phyloP scores from a whole-genome alignment of 2,888 invertebrate genomes.

The Eutolmus rufibarbis region DNA sequence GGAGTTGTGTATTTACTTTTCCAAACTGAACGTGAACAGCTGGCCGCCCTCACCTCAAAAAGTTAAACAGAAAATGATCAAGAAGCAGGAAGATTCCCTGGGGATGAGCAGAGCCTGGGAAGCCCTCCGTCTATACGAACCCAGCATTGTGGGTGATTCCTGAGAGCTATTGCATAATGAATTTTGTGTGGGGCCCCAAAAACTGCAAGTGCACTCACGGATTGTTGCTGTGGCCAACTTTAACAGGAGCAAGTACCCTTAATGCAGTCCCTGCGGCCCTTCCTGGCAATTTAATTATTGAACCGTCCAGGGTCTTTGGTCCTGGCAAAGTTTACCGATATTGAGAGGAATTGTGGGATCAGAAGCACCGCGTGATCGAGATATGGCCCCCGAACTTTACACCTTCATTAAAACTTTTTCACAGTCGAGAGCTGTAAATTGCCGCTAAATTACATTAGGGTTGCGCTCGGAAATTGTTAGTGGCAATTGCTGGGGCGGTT shows the following conservation, averaged over 20 bases:
- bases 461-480: background rate
- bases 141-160: background rate
- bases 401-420: constrained; percentile 24
- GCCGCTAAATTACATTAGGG: background rate
- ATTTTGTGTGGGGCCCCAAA: background rate
- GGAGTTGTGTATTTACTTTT: background rate
- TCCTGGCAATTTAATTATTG: background rate
- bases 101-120: background rate
- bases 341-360: background rate
- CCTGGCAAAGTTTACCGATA: background rate
- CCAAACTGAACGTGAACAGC: background rate
- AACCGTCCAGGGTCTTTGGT: background rate
- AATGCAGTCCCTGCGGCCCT: background rate
- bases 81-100: background rate
- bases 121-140: background rate
- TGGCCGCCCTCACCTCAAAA: background rate
- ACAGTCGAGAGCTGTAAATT: background rate
- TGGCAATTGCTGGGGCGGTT: background rate
- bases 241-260: background rate
- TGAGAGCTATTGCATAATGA: constrained; percentile 3
- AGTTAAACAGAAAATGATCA: background rate
- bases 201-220: background rate
- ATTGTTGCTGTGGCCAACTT: background rate
- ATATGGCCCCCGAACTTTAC: background rate
- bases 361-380: background rate